Base-by-base conservation (phyloP, 2,797 vertebrate species). In the Sebastiscus tertius region DNA sequence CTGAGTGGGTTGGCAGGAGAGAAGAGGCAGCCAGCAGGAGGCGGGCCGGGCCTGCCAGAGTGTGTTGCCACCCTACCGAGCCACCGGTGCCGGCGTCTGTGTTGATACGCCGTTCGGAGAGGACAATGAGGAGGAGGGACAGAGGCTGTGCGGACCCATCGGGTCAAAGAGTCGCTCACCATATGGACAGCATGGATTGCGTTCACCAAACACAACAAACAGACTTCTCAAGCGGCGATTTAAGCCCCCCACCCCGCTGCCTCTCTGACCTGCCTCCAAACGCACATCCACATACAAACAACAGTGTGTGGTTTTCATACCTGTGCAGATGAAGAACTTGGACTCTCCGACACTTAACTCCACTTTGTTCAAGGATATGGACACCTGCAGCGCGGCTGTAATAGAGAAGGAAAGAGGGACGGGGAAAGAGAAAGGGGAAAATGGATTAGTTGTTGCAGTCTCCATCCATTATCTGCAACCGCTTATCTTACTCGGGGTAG, bases 311-410 rank as follows among this genome's bases (percentile, higher is more conserved):
- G 27, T 4, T 3, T 54, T 12, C 93, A 67, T 96, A 99, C 98
- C 98, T 96, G 98, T 99, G 89, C 98, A 99, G 80, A 97, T 99
- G 96, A 99, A 99, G 96, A 99, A 99, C 92, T 99, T 99, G 77
- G 98, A 99, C 94, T 99, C 98, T 54, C 98, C 98, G 11, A 99
- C 98, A 80, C 98, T 99, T 88, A 99, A 95, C 91, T 99, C 98
- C 94, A 98, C 98, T 96, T 99, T 99, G 93, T 96, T 98, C 91
- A 99, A 95, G 67, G 98, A 99, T 95, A 99, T 99, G 83, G 98
- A 97, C 92, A 99, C 98, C 95, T 99, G 98, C 89, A 99, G 96
- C 86, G 97, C 94, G 85, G 97, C 98, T 99, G 95, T 69, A 94
- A 94, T 75, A 93, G 22, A 96, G 5, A 86, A 27, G 24, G 10